Conservation (phyloP, 30 jellyfish, hydroid and myxozoan species). For the Turritopsis dohrnii region DNA sequence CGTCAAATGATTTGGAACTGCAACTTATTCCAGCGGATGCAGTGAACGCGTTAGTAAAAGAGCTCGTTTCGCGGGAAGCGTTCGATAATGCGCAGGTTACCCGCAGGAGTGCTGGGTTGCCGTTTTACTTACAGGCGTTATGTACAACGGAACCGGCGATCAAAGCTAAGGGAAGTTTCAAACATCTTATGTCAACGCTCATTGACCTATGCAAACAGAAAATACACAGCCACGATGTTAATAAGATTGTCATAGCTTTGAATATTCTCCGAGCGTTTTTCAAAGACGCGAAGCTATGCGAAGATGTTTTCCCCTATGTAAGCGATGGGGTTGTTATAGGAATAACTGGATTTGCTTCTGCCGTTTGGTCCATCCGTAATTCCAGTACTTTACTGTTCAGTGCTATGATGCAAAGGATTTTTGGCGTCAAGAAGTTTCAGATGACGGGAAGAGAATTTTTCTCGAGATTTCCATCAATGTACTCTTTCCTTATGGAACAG, state of each 20-base stretch:
- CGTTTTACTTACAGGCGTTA: conserved; percentile 70
- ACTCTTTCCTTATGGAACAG: conserved; percentile 47
- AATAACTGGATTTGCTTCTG: conserved; percentile 56
- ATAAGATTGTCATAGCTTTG: conserved; percentile 39
- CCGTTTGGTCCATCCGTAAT: conserved; percentile 72
- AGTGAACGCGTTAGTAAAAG: conserved; percentile 38
- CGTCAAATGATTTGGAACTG: conserved; percentile 17
- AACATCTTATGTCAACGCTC: conserved; percentile 41
- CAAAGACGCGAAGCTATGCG: conserved; percentile 73
- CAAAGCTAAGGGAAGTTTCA: conserved; percentile 35
- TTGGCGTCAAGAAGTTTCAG: conserved; percentile 67
- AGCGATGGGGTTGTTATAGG: conserved; percentile 68
- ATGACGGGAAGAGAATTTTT: conserved; percentile 94
- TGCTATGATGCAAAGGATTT: conserved; percentile 76
- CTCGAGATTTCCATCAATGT: conserved; percentile 70
- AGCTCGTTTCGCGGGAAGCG: conserved; percentile 25
- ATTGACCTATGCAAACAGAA: conserved; percentile 1
- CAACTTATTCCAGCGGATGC: conserved; percentile 42
- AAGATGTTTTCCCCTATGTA: conserved; percentile 66
- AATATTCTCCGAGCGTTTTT: conserved; percentile 71
- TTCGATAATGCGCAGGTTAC: conserved; percentile 43
- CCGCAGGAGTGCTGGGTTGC: conserved; percentile 92
- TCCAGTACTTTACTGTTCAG: conserved; percentile 87
- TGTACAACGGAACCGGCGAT: conserved; percentile 77
- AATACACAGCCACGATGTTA: conserved; percentile 14